phyloP scores from a whole-genome alignment of 2,888 invertebrate species.

The Dascillus cervinus region DNA sequence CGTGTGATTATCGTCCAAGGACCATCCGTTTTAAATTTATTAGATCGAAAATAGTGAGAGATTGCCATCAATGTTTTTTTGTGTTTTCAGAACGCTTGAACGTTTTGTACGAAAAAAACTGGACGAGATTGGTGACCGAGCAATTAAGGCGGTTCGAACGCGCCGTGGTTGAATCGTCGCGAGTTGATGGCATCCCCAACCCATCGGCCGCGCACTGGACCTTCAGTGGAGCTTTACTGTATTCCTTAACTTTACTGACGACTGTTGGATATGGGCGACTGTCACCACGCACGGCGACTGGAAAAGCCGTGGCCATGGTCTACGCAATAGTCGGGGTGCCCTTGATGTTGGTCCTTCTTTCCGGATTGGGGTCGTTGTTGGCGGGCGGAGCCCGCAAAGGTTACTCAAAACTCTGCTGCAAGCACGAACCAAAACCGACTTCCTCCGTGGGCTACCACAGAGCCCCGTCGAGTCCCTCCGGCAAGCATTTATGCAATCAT shows the following conservation, averaged over 20 bases:
- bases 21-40: no score
- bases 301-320: conserved; percentile 76
- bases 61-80: no score
- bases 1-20: no score
- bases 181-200: conserved; percentile 38
- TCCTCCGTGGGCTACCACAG: conserved; percentile 45
- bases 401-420: conserved; percentile 47
- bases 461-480: conserved; percentile 47
- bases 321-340: conserved; percentile 86
- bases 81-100: conserved; percentile 60
- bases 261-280: conserved; percentile 82
- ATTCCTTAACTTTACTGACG: conserved; percentile 80
- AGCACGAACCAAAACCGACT: conserved; percentile 20
- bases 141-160: conserved; percentile 73
- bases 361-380: conserved; percentile 73
- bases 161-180: conserved; percentile 68
- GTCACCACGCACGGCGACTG: conserved; percentile 73
- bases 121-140: conserved; percentile 72
- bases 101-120: conserved; percentile 75
- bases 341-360: conserved; percentile 75
- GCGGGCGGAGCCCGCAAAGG: conserved; percentile 69
- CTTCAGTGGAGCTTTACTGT: conserved; percentile 75
- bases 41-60: no score
- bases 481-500: conserved; percentile 43
- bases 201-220: conserved; percentile 59